Evolutionary conservation across 2,888 invertebrate species (phyloP), one percentile per base, ranked within the genome.

Genomic region (Troides oblongomaculatus): DNA sequence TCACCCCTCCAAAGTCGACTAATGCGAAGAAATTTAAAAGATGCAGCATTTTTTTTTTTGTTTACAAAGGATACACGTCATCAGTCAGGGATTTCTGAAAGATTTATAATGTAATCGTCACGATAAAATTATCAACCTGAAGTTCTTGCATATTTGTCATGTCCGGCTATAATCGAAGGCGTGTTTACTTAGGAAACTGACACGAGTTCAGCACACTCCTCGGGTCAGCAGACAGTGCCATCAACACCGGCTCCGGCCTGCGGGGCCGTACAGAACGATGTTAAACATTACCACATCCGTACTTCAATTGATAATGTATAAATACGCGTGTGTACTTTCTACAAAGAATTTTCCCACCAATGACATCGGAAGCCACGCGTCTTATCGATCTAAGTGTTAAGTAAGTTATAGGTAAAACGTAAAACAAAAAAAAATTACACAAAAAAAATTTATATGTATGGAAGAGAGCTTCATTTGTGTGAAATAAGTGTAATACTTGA

Each of bases 261-360:
- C 72, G 75, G 79, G 79, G 74, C 73, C 75, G 71, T 71, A 71
- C 64, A 68, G 39, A 72, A 73, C 72, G 70, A 73, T 73, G 66
- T 70, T 77, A n/a, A 75, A 76, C 74, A 78, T 82, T 80, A 81
- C 79, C 78, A 78, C 77, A 78, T 77, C 74, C 76, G 79, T 82
- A 84, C 80, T 82, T 74, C 71, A 72, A 76, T 74, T 72, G 71
- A 72, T 72, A 62, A 62, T 65, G 62, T 66, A 71, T 73, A 78
- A 81, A 81, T 83, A 84, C 85, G 89, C 88, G 88, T 88, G 81
- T 83, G 63, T 82, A 79, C 76, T 78, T 74, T 80, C 87, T 85
- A 87, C 86, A 87, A 87, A 89, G 85, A 90, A 83, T 84, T 83
- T 88, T 85, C 92, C 92, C 92, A 91, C 92, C 92, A 90, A 91